phyloP scores from a whole-genome alignment of 1,140 invertebrate species.

The Chrysoperla carnea region DNA sequence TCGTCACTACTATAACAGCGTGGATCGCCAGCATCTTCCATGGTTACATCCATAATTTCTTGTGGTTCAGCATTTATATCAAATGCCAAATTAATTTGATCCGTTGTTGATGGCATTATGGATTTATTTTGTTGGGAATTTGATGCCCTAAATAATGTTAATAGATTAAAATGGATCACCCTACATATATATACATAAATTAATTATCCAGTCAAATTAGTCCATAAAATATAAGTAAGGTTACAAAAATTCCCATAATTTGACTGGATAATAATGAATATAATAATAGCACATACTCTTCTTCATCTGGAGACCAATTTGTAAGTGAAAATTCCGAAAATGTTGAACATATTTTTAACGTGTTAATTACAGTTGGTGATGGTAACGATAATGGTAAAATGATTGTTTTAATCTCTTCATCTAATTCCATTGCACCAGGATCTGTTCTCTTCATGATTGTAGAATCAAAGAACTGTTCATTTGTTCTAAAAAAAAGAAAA shows the following conservation, averaged over 20 bases:
- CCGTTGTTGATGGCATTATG: neutral
- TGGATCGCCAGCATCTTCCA: neutral
- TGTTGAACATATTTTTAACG: neutral
- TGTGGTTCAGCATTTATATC: neutral
- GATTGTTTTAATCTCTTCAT: too few species aligned
- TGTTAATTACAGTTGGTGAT: too few species aligned
- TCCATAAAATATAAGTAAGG: neutral
- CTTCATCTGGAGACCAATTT: neutral
- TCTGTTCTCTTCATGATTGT: too few species aligned
- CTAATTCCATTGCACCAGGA: too few species aligned
- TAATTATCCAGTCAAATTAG: too few species aligned
- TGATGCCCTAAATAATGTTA: neutral
- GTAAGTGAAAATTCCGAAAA: neutral
- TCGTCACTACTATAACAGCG: neutral
- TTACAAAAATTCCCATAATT: neutral
- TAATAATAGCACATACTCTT: neutral
- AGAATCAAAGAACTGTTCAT: too few species aligned
- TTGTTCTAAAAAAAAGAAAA: too few species aligned
- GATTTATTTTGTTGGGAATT: neutral
- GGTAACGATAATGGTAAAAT: too few species aligned
- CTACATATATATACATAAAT: too few species aligned
- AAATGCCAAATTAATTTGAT: neutral
- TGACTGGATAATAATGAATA: neutral
- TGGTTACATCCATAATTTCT: neutral
- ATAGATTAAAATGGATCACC: too few species aligned